Conservation (phyloP, 2,797 vertebrate species). For the Muscicapa comitata region DNA sequence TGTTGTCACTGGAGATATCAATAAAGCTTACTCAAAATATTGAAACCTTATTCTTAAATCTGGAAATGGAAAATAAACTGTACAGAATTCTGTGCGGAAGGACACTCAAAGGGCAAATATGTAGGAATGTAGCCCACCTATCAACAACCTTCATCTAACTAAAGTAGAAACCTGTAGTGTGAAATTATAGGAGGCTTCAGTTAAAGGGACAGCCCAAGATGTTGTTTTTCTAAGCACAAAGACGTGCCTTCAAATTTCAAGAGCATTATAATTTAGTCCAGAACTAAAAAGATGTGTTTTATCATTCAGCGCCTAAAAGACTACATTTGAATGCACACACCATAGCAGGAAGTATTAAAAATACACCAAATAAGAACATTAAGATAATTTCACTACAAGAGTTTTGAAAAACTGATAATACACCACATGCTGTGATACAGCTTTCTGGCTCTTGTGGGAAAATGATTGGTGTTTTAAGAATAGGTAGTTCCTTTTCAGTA, state of each 20-base stretch:
- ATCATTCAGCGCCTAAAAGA: not conserved
- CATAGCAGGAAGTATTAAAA: not conserved
- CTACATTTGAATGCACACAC: not conserved
- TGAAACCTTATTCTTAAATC: not conserved
- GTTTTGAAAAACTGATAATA: slow-evolving; percentile 9
- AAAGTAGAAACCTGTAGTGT: not conserved
- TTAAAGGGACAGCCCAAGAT: not conserved
- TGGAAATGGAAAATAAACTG: not conserved
- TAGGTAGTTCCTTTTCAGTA: slow-evolving; percentile 1
- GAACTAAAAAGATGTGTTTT: not conserved
- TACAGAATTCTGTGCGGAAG: not conserved
- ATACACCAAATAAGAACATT: not conserved
- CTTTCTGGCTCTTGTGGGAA: not conserved
- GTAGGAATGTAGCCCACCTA: not conserved
- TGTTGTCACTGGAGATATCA: not conserved
- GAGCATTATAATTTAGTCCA: not conserved
- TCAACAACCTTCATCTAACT: not conserved
- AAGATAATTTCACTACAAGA: not conserved
- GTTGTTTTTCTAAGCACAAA: not conserved
- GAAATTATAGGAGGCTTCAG: not conserved
- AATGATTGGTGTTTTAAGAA: not conserved
- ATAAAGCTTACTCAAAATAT: not conserved
- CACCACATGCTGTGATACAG: not conserved
- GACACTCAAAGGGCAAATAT: not conserved
- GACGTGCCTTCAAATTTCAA: not conserved